Evolutionary conservation across 2,797 vertebrate genomes (phyloP), one percentile per base, ranked within the genome.

Genomic region (Tarsius wallacei): DNA sequence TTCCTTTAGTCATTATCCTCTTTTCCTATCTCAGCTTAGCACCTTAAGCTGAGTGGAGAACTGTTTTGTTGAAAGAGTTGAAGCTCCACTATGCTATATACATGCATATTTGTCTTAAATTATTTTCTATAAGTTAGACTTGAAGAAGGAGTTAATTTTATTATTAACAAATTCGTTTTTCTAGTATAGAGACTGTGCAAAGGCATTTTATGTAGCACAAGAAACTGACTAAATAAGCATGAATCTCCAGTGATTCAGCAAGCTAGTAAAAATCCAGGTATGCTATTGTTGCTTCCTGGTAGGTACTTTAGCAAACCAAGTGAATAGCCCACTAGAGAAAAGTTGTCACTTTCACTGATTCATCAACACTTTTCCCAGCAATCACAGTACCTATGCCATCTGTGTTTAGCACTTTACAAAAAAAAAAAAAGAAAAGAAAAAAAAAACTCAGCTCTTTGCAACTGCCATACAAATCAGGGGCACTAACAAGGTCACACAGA

Each of bases 401-500:
- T 99, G 99, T 99, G 99, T 99, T 98, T 99, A 99, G 99, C 99
- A 98, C 98, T 98, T 98, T 81, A 84, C 84, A 49, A 59, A 68
- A 55, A 55, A 55, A 49, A 55, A 24, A 36, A 68, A 36, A 55
- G 51, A 21, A 98, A 98, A 98, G 99, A 9, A 68, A 68, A 33
- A 70, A 21, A 10, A 42, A 42, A 42, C 42, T 42, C 42, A 42
- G 98, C 99, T 99, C 99, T 97, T 99, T 98, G 99, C 99, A 98
- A 98, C 99, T 98, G 99, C 99, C 98, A 96, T 99, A 99, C 99
- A 99, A 99, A 99, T 99, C 99, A 99, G 99, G 99, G 99, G 99
- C 99, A 99, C 57, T 95, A 98, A 98, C 98, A 98, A 99, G 99
- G 99, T 99, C 99, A 98, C 97, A 98, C 99, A 98, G 99, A 98